A percentile compares a stretch with the other conserved stretches of the same genome.
phyloP scores from a whole-genome alignment of 2,113 vertebrate genomes.

The Nesoenas mayeri region DNA sequence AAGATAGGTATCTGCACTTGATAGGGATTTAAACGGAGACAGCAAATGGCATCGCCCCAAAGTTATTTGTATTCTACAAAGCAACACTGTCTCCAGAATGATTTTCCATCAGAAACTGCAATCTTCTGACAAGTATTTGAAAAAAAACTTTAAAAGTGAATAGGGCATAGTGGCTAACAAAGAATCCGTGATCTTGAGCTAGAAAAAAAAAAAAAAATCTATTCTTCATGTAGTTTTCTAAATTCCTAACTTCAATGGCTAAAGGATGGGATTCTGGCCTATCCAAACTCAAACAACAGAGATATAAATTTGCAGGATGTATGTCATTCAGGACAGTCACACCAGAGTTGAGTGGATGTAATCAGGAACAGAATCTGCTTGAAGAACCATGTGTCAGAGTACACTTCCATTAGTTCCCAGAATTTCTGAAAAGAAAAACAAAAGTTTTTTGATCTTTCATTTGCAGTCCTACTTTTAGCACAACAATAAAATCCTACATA shows the following conservation, averaged over 20 bases:
- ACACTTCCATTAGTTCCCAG: not conserved
- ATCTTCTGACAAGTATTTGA: not conserved
- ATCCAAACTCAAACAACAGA: not conserved
- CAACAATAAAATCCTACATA: slow-evolving; percentile 31
- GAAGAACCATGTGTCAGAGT: not conserved
- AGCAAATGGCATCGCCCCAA: not conserved
- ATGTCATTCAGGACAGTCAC: not conserved
- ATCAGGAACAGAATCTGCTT: not conserved
- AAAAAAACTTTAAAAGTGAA: not conserved
- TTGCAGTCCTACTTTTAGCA: slow-evolving; percentile 11
- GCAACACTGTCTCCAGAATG: not conserved
- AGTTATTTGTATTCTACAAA: not conserved
- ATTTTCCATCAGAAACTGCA: not conserved
- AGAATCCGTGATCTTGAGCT: not conserved
- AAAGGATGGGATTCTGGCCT: not conserved
- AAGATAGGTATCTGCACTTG: not conserved
- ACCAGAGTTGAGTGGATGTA: not conserved
- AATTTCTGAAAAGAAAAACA: not conserved
- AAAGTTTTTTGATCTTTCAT: slow-evolving; percentile 29
- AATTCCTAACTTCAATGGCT: not conserved
- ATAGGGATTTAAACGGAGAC: not conserved
- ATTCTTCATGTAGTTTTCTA: not conserved
- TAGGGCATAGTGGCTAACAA: not conserved
- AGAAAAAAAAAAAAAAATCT: not conserved
- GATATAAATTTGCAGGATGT: not conserved